Conservation (phyloP, 2,888 invertebrate genomes). For the Ditula angustiorana region DNA sequence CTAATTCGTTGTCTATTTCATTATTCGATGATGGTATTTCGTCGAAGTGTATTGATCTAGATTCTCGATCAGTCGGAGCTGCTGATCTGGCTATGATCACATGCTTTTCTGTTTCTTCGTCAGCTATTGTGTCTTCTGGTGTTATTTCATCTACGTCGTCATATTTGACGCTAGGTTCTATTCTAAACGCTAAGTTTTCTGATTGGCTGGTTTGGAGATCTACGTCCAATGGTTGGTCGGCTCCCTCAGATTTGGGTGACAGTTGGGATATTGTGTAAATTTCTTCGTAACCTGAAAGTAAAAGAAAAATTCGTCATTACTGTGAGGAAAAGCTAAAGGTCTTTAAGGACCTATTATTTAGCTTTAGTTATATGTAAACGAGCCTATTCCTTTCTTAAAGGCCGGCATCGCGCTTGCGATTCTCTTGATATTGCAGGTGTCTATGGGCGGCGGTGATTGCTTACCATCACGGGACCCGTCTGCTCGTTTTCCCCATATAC, state of each 20-base stretch:
- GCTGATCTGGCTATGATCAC: slow-evolving; percentile 83
- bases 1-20: slow-evolving; percentile 85
- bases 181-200: slow-evolving; percentile 67
- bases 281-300: slow-evolving; percentile 83
- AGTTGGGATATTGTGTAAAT: slow-evolving; percentile 88
- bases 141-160: slow-evolving; percentile 54
- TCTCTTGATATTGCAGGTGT: too few relatives aligned
- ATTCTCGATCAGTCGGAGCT: slow-evolving; percentile 73
- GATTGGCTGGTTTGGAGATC: slow-evolving; percentile 68
- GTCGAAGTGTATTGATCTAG: slow-evolving; percentile 83
- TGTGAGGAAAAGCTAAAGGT: neutral
- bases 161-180: slow-evolving; percentile 71
- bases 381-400: too few relatives aligned
- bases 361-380: too few relatives aligned
- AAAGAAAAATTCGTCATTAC: slow-evolving; percentile 37
- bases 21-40: slow-evolving; percentile 83
- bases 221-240: slow-evolving; percentile 55
- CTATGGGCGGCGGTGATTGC: too few relatives aligned
- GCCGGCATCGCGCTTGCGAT: too few relatives aligned
- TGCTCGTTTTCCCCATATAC: too few relatives aligned
- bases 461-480: too few relatives aligned
- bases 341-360: too few relatives aligned
- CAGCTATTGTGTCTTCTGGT: slow-evolving; percentile 48
- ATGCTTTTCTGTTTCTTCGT: slow-evolving; percentile 66
- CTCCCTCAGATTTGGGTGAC: slow-evolving; percentile 87